These are phyloP conservation scores for Odobenus rosmarus DNA, from an alignment of 2,113 vertebrate species.

Conservation along the genomic window DNA sequence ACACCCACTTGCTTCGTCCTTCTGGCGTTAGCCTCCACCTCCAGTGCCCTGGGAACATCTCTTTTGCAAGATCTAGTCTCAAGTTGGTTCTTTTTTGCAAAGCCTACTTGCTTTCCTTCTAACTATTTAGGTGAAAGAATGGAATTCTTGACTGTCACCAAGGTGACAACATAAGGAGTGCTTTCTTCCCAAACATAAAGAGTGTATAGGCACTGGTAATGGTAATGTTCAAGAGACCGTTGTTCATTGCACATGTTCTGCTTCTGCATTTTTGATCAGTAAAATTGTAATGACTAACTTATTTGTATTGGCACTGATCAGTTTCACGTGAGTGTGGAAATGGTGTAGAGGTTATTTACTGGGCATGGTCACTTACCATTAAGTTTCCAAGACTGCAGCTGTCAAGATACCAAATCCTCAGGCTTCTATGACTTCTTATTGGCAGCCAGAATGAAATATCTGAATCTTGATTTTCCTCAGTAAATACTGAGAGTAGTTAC, in stretches of 20 bases:
- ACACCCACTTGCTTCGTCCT: accelerated
- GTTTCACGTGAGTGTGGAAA: not conserved
- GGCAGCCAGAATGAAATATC: not conserved
- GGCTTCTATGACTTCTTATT: not conserved
- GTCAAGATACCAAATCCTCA: not conserved
- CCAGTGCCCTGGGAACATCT: not conserved
- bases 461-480: conserved; percentile 7
- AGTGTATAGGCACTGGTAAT: not conserved
- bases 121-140: not conserved
- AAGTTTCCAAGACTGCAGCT: not conserved
- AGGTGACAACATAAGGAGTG: not conserved
- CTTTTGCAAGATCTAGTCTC: not conserved
- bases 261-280: not conserved
- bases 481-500: conserved; percentile 24
- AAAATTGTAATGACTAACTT: not conserved
- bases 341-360: not conserved
- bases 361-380: not conserved
- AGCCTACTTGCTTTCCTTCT: not conserved
- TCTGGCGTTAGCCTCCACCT: accelerated
- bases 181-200: not conserved
- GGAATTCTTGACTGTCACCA: not conserved
- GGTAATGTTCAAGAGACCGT: not conserved
- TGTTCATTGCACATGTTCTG: not conserved
- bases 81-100: not conserved
- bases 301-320: not conserved